phyloP scores from a whole-genome alignment of 2,888 invertebrate genomes.

The Habroteleia sp. region DNA sequence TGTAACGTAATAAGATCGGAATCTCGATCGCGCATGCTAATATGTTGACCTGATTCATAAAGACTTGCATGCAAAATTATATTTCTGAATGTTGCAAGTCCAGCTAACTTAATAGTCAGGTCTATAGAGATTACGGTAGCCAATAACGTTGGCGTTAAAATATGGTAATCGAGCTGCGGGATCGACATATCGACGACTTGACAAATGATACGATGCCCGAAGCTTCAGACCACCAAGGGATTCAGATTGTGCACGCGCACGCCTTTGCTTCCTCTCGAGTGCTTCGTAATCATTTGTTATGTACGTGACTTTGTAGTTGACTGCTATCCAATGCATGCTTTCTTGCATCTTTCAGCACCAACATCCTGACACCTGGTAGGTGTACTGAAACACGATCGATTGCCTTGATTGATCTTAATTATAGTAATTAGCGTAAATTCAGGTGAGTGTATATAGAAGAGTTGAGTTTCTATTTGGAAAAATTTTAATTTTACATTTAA shows the following conservation, averaged over 20 bases:
- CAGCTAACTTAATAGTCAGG: conserved; percentile 3
- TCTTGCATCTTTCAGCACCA: conserved; percentile 69
- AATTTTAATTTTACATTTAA: too few species aligned
- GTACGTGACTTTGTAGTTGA: conserved; percentile 78
- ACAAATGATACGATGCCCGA: conserved; percentile 79
- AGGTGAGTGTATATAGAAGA: neutral
- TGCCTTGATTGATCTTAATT: conserved; percentile 44
- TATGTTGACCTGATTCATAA: conserved; percentile 48
- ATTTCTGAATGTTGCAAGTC: conserved; percentile 28
- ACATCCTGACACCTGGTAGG: conserved; percentile 68
- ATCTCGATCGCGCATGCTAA: conserved; percentile 62
- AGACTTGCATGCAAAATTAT: conserved; percentile 31
- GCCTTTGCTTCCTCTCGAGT: conserved; percentile 66
- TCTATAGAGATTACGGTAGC: conserved; percentile 78
- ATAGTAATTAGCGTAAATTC: conserved; percentile 20
- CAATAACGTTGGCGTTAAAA: conserved; percentile 80
- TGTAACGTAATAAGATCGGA: conserved; percentile 54
- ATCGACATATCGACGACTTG: conserved; percentile 81
- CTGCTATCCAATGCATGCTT: conserved; percentile 76
- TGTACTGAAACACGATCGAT: conserved; percentile 40
- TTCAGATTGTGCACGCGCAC: conserved; percentile 68
- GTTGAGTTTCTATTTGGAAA: neutral
- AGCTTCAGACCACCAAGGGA: conserved; percentile 79
- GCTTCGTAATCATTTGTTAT: conserved; percentile 79
- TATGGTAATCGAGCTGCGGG: conserved; percentile 79